Evolutionary conservation across 2,888 invertebrate genomes (phyloP).

Genomic region (Dicycla oo): DNA sequence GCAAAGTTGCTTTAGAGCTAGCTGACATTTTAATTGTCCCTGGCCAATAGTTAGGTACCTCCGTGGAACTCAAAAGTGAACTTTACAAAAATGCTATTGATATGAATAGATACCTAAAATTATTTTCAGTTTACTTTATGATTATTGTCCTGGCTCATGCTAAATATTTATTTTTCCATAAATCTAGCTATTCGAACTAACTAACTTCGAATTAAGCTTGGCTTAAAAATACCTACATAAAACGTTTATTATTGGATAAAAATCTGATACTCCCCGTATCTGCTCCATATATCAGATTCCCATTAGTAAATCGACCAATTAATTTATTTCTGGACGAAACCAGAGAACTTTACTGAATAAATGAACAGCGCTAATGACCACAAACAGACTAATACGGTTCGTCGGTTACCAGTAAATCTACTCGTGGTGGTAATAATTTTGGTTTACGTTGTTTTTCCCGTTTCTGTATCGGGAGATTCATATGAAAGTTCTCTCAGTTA

Average conservation of each 20-base stretch:
- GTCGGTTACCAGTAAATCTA: conserved; percentile 3
- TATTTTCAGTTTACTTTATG: not conserved
- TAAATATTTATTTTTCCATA: not conserved
- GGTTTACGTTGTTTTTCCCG: not conserved
- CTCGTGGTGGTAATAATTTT: conserved; percentile 1
- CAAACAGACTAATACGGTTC: conserved; percentile 11
- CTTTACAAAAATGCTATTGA: not conserved
- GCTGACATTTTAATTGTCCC: conserved; percentile 22
- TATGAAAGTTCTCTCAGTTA: not conserved
- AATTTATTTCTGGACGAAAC: conserved; percentile 32
- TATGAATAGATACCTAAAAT: not conserved
- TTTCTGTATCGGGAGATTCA: not conserved
- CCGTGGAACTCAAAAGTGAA: not conserved
- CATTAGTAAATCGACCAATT: conserved; percentile 32
- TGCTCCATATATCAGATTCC: not conserved
- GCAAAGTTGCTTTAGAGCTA: not conserved
- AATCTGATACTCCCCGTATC: too few species aligned
- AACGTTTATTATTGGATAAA: not conserved
- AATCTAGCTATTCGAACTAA: not conserved
- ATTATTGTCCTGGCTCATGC: not conserved
- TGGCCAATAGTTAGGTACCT: not conserved
- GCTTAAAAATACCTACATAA: not conserved
- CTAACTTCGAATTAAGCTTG: not conserved
- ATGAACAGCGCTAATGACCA: conserved; percentile 33
- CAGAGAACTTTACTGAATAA: conserved; percentile 24